Percentiles rank a stretch among this genome's conserved stretches.
These are phyloP conservation scores for Microvelia longipes DNA, from an alignment of 1,140 invertebrate species.

Conservation along the genomic window DNA sequence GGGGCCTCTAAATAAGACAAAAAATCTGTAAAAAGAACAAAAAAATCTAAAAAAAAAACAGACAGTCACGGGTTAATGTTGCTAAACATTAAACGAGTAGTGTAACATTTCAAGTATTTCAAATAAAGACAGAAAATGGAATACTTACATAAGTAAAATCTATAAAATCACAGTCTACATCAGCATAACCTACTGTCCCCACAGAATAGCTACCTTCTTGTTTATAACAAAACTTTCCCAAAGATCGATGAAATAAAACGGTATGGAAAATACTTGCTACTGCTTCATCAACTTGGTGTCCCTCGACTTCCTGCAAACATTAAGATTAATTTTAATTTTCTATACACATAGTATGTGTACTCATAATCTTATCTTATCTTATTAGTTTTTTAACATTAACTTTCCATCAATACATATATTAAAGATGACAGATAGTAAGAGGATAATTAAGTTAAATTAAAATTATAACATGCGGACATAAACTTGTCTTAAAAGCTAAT, in stretches of 20 bases:
- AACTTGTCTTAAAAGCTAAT: neutral
- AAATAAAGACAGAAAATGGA: no score
- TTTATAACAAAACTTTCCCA: slow-evolving; percentile 90
- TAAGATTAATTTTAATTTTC: neutral
- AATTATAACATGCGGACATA: neutral
- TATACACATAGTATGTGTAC: neutral
- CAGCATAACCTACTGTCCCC: slow-evolving; percentile 83
- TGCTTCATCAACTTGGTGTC: slow-evolving; percentile 85
- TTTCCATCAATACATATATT: no score
- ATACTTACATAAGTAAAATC: slow-evolving; percentile 82
- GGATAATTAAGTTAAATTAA: neutral
- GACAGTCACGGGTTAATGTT: no score
- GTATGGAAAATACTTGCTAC: slow-evolving; percentile 89
- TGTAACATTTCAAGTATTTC: no score
- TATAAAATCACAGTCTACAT: slow-evolving; percentile 93
- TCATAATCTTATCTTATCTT: neutral
- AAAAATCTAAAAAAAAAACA: no score
- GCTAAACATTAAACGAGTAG: no score
- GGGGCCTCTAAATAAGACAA: no score
- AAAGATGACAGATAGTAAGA: neutral
- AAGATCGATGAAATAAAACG: slow-evolving; percentile 80
- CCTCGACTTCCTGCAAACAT: slow-evolving; percentile 46
- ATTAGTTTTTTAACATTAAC: no score
- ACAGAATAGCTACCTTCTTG: slow-evolving; percentile 87
- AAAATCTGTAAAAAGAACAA: no score